Evolutionary conservation across 1,140 invertebrate species (phyloP), one percentile per base, ranked within the genome.

Genomic region (Papilio dardanus): DNA sequence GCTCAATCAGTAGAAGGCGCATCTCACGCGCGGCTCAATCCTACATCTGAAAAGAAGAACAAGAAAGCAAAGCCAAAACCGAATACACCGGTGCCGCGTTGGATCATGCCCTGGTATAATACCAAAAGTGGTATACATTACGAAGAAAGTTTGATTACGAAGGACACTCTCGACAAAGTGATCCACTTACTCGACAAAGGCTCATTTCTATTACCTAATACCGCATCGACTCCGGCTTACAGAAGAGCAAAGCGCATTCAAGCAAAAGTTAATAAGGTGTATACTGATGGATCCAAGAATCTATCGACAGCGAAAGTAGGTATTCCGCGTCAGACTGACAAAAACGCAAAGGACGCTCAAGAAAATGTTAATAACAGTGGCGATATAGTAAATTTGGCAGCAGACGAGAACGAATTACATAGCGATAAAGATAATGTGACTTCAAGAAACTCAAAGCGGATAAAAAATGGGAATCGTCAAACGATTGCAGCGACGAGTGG

Each of bases 71-170:
- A 31, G 21, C 50, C 65, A 19, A 71, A 62, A 24, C 37, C 31
- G 3, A n/a, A 3, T n/a, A 62, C 54, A 21, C 16, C 30, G 2
- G 21, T 65, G 33, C 30, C 54, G 1, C 6, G 19, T 14, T 54
- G 46, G 71, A 35, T 30, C 19, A 19, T n/a, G n/a, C n/a, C 10
- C 8, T 33, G 1, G 4, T 37, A 1, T n/a, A n/a, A n/a, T n/a
- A n/a, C n/a, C n/a, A n/a, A n/a, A n/a, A n/a, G n/a, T n/a, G n/a
- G 8, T 12, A 3, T 8, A n/a, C 6, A 12, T 16, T n/a, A n/a
- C 10, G 71, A 73, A 16, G 71, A 54, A 35, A 58, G 46, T 54
- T 73, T 73, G 19, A 54, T 73, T 12, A 58, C 71, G 14, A 58
- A 54, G 6, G 71, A 73, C 5, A 73, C 71, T 35, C 50, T 73